A percentile compares a stretch with the other conserved stretches of the same genome.
These are phyloP conservation scores for Pampus argenteus DNA, from an alignment of 2,797 vertebrate species.

Conservation along the genomic window DNA sequence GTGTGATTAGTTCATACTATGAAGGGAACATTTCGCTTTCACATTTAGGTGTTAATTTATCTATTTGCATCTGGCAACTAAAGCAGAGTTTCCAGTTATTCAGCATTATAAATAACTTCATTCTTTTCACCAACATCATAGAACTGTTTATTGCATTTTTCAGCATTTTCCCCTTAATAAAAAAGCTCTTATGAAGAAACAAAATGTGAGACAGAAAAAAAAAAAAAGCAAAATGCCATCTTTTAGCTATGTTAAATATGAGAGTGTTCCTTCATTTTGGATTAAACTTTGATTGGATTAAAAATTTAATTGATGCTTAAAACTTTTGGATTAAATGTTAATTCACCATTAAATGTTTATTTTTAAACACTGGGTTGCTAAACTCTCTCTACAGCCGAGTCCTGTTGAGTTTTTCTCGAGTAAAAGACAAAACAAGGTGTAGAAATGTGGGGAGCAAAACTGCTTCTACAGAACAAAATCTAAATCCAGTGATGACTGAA, in stretches of 20 bases:
- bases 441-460: conserved; percentile 7
- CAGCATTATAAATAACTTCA: background rate
- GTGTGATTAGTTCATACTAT: background rate
- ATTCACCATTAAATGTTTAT: conserved; percentile 69
- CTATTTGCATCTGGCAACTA: conserved; percentile 9
- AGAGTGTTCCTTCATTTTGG: conserved; percentile 41
- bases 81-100: background rate
- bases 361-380: conserved; percentile 41
- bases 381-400: conserved; percentile 38
- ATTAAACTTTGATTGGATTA: conserved; percentile 67
- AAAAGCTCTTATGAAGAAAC: too few species aligned
- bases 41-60: conserved; percentile 13
- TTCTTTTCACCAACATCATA: background rate
- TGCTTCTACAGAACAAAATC: conserved; percentile 14
- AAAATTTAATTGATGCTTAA: conserved; percentile 54
- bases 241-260: conserved; percentile 28
- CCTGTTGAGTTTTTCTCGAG: conserved; percentile 22
- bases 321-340: conserved; percentile 67
- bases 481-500: background rate
- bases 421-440: background rate
- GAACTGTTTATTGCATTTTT: too few species aligned
- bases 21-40: conserved; percentile 11
- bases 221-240: conserved; percentile 38
- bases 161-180: background rate
- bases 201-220: conserved; percentile 18